Base-by-base conservation (phyloP, 2,888 invertebrate genomes). In the Lucinisca nassula region DNA sequence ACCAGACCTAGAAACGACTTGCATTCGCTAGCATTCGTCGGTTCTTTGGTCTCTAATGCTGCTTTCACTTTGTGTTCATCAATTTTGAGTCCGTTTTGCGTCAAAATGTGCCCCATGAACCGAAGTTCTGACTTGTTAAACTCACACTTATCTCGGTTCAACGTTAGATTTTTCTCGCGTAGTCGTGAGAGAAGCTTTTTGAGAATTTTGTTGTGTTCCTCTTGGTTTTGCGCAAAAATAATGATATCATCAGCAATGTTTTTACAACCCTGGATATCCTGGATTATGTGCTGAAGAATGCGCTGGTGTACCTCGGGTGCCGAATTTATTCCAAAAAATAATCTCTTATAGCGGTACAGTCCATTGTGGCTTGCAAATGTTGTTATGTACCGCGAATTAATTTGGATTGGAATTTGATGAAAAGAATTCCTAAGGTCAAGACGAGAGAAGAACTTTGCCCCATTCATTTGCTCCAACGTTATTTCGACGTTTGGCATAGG, bases 401-500 rank as follows among this genome's bases (percentile, higher is more conserved):
- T 10, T 27, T 76, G 70, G 1, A 77, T 21, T 14, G 67, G 70
- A 2, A 77, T 32, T 30, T 82, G 77, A 38, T 77, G 49, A 37
- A 51, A 77, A 10, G 77, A 55, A 37, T 1, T 12, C 12, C 24
- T 77, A 21, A 82, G 24, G 27, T 82, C 82, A 30, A 82, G 55
- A 32, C 76, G 76, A 1, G 77, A 45, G 32, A 70, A 82, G 3
- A 77, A 10, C 12, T 27, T 37, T 0, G 82, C 49, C 8, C 77
- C 73, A 24, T 76, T 82, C 17, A 82, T 1, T 35, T 82, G 76
- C 24, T 82, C 37, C 35, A 82, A 32, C 0, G 58, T 70, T 32
- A 77, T 51, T 21, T 77, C 90, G 17, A 83, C 80, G 14, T 85
- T 87, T 30, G 87, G 83, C 51, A 87, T 78, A 4, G 82, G 86